Conservation (phyloP, 2,888 invertebrate species). For the Nycteola revayana region DNA sequence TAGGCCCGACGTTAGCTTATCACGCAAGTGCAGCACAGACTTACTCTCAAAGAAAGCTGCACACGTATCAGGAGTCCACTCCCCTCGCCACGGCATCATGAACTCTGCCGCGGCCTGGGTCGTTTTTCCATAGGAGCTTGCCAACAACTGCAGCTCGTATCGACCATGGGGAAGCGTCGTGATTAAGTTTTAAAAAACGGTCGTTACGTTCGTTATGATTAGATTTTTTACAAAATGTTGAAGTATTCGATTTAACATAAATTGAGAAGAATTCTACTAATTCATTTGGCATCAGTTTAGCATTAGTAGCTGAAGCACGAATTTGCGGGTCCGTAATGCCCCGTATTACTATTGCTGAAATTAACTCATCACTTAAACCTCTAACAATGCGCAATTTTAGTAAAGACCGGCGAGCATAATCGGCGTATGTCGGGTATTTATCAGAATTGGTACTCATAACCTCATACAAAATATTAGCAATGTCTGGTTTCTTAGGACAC, state of each 20-base stretch:
- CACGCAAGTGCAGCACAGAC: neutral
- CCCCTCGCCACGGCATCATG: constrained; percentile 9
- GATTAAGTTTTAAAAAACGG: neutral
- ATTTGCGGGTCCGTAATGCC: constrained; percentile 7
- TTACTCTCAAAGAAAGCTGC: constrained; percentile 7
- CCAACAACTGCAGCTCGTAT: constrained; percentile 5
- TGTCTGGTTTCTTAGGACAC: constrained; percentile 18
- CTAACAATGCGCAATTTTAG: constrained; percentile 15
- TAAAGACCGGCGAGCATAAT: constrained; percentile 18
- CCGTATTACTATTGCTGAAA: constrained; percentile 4
- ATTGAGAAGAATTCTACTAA: constrained; percentile 6
- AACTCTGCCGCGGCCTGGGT: constrained; percentile 9
- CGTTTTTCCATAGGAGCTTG: constrained; percentile 11
- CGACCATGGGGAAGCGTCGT: neutral
- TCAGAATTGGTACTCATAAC: constrained; percentile 17
- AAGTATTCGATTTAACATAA: constrained; percentile 3
- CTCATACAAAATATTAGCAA: constrained; percentile 17
- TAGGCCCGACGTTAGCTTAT: neutral
- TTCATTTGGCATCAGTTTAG: constrained; percentile 1
- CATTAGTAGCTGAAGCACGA: constrained; percentile 3
- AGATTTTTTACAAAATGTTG: neutral
- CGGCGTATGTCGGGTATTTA: constrained; percentile 20
- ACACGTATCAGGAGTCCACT: constrained; percentile 11
- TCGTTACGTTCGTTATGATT: neutral
- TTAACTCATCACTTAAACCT: constrained; percentile 29